Conservation (phyloP, 64 coral and sea anemone genomes). For the Stylophora pistillata region DNA sequence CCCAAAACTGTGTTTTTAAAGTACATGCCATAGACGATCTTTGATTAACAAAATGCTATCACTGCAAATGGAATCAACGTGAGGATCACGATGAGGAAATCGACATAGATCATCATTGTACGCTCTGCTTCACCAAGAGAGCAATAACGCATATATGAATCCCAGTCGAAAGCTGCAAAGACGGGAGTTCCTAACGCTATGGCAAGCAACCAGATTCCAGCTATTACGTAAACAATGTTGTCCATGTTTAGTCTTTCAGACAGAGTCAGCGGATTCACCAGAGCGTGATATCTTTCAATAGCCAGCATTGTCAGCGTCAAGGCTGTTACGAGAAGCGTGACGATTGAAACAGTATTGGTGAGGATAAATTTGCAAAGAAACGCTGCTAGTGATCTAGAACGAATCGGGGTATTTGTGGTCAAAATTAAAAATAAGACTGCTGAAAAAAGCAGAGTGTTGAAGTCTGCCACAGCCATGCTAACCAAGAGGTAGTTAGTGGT, state of each 20-base stretch:
- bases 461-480: conserved; percentile 62
- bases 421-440: background rate
- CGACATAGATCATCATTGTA: background rate
- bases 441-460: conserved; percentile 28
- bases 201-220: conserved; percentile 9
- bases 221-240: background rate
- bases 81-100: background rate
- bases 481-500: conserved; percentile 52
- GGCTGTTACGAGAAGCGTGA: conserved; percentile 43
- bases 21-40: background rate
- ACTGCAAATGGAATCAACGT: background rate
- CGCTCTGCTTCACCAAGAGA: background rate
- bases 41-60: background rate
- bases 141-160: background rate
- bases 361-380: conserved; percentile 69
- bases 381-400: background rate
- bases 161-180: background rate
- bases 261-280: background rate
- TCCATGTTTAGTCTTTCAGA: background rate
- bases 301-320: conserved; percentile 65
- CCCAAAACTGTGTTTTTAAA: background rate
- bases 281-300: conserved; percentile 59
- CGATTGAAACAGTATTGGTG: conserved; percentile 27
- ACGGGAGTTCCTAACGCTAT: background rate
- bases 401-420: background rate